Conservation (phyloP, 1,140 invertebrate species). For the Temnothorax longispinosus region DNA sequence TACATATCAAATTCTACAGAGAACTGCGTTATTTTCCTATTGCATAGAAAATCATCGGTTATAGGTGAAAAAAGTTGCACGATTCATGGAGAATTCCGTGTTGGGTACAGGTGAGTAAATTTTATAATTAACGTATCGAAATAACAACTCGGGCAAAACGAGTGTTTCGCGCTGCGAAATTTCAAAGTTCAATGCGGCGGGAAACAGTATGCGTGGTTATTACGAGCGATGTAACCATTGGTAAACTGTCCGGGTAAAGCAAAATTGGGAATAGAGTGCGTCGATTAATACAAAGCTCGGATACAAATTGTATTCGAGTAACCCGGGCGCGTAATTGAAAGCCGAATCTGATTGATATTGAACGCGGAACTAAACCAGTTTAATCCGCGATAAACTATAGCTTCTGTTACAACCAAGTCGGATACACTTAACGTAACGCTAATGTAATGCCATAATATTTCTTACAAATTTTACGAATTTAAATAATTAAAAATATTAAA, state of each 20-base stretch:
- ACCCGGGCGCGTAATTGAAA: constrained; percentile 56
- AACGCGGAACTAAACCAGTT: constrained; percentile 25
- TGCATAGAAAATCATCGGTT: background rate
- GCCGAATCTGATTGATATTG: constrained; percentile 56
- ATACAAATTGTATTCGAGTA: constrained; percentile 55
- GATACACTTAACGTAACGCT: background rate
- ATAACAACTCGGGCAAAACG: constrained; percentile 9
- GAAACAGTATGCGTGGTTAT: constrained; percentile 21
- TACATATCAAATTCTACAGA: background rate
- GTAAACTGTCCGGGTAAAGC: background rate
- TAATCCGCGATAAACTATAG: background rate
- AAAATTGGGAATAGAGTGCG: background rate
- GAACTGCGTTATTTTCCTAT: background rate
- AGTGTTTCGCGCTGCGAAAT: constrained; percentile 10
- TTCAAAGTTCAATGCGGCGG: constrained; percentile 45
- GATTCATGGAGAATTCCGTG: background rate
- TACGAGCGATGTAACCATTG: constrained; percentile 9
- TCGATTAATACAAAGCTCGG: constrained; percentile 13
- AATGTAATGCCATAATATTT: background rate
- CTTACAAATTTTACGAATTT: background rate
- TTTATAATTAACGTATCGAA: constrained; percentile 38
- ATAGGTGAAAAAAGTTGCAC: background rate
- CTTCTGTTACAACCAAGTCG: background rate
- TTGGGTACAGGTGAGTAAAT: background rate
- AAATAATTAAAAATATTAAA: background rate